These are phyloP conservation scores for Meloidogyne exigua DNA, from an alignment of 1,140 invertebrate genomes.

Conservation along the genomic window DNA sequence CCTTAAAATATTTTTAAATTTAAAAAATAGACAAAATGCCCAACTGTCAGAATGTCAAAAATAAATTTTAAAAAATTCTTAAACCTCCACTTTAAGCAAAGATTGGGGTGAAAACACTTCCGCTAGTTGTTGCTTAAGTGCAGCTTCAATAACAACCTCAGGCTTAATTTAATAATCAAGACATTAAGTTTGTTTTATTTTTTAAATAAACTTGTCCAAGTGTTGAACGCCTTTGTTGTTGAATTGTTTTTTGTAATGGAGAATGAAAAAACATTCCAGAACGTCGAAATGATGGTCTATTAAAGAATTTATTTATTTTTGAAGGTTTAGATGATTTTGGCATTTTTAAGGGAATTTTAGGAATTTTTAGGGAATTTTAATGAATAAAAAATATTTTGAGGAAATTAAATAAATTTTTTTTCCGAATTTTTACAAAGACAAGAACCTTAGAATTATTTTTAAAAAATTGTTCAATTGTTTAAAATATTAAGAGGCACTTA, in stretches of 20 bases:
- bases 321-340: not conserved
- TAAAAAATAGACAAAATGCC: too few species aligned
- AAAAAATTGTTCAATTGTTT: too few species aligned
- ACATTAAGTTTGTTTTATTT: not conserved
- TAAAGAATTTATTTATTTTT: not conserved
- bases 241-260: conserved; percentile 10
- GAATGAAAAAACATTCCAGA: conserved; percentile 28
- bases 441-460: too few species aligned
- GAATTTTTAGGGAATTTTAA: not conserved
- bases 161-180: not conserved
- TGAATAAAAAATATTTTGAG: too few species aligned
- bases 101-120: conserved; percentile 23
- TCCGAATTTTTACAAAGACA: not conserved
- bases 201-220: conserved; percentile 17
- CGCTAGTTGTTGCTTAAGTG: conserved; percentile 12
- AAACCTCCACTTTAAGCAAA: not conserved
- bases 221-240: conserved; percentile 17
- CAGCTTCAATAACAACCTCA: conserved; percentile 9
- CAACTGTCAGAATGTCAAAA: not conserved
- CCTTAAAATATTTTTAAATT: not conserved
- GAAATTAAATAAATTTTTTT: not conserved
- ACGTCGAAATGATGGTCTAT: conserved; percentile 3
- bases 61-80: not conserved
- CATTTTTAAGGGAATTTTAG: not conserved
- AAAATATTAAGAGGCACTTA: too few species aligned